phyloP scores from a whole-genome alignment of 2,888 invertebrate species.

The Epirrhoe tristata region DNA sequence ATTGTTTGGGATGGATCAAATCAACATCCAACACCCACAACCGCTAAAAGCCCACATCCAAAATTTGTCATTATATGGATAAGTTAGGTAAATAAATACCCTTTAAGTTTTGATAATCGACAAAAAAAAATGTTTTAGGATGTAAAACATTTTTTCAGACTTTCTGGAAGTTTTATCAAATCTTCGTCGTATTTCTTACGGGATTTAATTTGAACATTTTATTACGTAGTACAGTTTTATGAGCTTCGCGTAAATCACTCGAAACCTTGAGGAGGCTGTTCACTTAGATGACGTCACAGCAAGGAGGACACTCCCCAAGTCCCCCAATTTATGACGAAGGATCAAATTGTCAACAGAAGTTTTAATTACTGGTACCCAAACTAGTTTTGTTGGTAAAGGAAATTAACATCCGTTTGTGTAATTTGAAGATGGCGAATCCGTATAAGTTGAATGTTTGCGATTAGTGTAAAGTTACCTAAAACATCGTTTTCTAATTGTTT shows the following conservation, averaged over 20 bases:
- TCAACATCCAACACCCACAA: too few relatives aligned
- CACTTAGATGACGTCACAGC: conserved; percentile 38
- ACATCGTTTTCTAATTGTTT: neutral
- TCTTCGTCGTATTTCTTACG: conserved; percentile 20
- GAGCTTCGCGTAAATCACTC: conserved; percentile 23
- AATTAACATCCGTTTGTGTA: conserved; percentile 48
- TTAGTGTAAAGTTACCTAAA: conserved; percentile 10
- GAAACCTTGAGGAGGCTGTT: conserved; percentile 35
- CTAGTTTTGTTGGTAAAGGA: conserved; percentile 41
- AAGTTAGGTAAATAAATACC: neutral
- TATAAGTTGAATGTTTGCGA: conserved; percentile 21
- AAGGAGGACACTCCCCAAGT: conserved; percentile 24
- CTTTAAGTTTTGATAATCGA: neutral
- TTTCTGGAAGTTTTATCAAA: conserved; percentile 8
- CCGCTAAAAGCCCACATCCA: too few relatives aligned
- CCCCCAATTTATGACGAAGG: conserved; percentile 23
- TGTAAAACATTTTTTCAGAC: neutral
- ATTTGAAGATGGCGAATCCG: conserved; percentile 41
- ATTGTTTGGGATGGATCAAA: neutral
- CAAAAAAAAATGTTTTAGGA: neutral
- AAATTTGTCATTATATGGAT: too few relatives aligned
- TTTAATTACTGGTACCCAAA: conserved; percentile 28
- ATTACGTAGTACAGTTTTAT: conserved; percentile 33
- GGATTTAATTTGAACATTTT: conserved; percentile 33
- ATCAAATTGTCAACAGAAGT: conserved; percentile 19